These are phyloP conservation scores for Apostichopus japonicus DNA, from an alignment of 35 echinoderm and acorn worm genomes.

Conservation along the genomic window DNA sequence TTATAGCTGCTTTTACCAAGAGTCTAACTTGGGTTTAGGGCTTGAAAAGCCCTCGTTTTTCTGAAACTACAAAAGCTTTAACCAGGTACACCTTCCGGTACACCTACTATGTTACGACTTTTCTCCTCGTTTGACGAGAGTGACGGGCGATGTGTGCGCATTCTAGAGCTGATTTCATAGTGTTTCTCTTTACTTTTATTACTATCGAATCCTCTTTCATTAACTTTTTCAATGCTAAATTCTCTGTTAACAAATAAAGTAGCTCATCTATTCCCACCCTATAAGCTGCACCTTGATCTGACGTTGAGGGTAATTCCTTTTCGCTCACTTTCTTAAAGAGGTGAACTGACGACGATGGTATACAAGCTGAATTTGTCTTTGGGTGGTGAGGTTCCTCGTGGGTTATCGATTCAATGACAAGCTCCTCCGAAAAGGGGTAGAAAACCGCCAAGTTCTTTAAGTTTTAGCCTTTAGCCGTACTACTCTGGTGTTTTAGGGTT, in stretches of 20 bases:
- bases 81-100: slow-evolving; percentile 75
- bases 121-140: slow-evolving; percentile 75
- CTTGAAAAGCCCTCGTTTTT: slow-evolving; percentile 69
- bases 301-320: slow-evolving; percentile 45
- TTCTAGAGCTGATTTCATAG: slow-evolving; percentile 67
- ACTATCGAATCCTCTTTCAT: slow-evolving; percentile 86
- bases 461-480: slow-evolving; percentile 70
- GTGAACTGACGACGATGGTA: slow-evolving; percentile 89
- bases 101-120: slow-evolving; percentile 96
- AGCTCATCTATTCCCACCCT: slow-evolving; percentile 74
- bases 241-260: slow-evolving; percentile 47
- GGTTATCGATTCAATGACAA: slow-evolving; percentile 80
- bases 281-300: slow-evolving; percentile 95
- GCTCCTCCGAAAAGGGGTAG: slow-evolving; percentile 80
- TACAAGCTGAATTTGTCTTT: slow-evolving; percentile 74
- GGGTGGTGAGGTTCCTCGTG: slow-evolving; percentile 79
- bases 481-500: slow-evolving; percentile 61
- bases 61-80: slow-evolving; percentile 45
- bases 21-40: slow-evolving; percentile 50
- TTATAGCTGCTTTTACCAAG: slow-evolving; percentile 54
- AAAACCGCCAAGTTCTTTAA: slow-evolving; percentile 95
- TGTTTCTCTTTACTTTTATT: slow-evolving; percentile 49
- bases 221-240: slow-evolving; percentile 38
- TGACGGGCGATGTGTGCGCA: slow-evolving; percentile 97
- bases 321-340: slow-evolving; percentile 29